These are phyloP conservation scores for Lerema accius DNA, from an alignment of 1,140 invertebrate species.

Conservation along the genomic window DNA sequence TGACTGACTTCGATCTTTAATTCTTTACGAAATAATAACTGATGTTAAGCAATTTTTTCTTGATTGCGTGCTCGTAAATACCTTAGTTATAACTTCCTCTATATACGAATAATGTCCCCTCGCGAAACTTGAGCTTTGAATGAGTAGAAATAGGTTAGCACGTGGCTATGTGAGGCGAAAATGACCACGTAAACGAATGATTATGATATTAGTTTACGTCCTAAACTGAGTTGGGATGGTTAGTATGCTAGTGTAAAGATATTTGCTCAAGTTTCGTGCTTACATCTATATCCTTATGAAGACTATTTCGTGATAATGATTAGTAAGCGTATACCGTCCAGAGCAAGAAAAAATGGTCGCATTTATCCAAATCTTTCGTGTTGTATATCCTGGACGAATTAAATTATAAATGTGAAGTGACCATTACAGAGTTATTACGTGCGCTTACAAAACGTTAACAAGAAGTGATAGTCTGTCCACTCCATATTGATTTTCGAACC, in stretches of 20 bases:
- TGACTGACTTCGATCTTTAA: too few relatives aligned
- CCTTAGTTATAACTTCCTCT: neutral
- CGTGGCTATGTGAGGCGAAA: neutral
- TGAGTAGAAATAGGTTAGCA: neutral
- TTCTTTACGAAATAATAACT: too few relatives aligned
- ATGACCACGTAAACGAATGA: neutral
- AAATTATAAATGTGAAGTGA: neutral
- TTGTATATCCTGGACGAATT: neutral
- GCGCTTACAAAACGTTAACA: constrained; percentile 3
- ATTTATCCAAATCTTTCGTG: too few relatives aligned
- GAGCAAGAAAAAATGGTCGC: neutral
- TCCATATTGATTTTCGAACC: constrained; percentile 18
- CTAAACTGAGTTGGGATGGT: neutral
- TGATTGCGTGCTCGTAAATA: neutral
- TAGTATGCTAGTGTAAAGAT: neutral
- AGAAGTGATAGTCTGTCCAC: neutral
- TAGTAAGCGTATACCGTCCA: neutral
- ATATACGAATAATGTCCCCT: neutral
- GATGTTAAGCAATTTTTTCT: neutral
- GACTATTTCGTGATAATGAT: neutral
- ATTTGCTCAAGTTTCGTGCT: neutral
- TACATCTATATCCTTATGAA: neutral
- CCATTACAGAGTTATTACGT: neutral
- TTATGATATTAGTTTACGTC: neutral
- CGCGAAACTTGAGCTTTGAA: neutral